Evolutionary conservation across 2,113 vertebrate genomes (phyloP), one percentile per base, ranked within the genome.

Genomic region (Odontophorus gujanensis): DNA sequence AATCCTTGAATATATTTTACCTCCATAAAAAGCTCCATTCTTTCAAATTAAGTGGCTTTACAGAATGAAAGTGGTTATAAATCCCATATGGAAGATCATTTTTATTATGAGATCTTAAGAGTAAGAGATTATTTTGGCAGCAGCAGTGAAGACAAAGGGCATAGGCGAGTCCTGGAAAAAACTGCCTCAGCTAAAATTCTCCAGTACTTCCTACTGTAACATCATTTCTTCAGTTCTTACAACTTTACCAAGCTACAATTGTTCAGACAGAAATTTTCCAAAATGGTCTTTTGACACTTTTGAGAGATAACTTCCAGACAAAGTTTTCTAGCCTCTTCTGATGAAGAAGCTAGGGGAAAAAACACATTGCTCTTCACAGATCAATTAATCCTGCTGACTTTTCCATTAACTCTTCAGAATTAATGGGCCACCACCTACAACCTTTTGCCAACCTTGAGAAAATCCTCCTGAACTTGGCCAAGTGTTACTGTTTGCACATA

Each of bases 191-290:
- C 53, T 86, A 76, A 82, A 55, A 53, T 58, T 91, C 78, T 63
- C 77, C 67, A 73, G 38, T 1, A 11, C 66, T 85, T 96, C 81
- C 75, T 67, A 45, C 40, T 42, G 18, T 36, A 80, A 77, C 36
- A 67, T 42, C 51, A 77, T 63, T 80, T 86, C 90, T 55, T 81
- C 48, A 86, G 68, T 36, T 87, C 79, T 81, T 84, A 34, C 3
- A 91, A 74, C n/a, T 90, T 89, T 16, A 87, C 42, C 75, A 87
- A 87, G 63, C 59, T 87, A 0, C 62, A 89, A 91, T 69, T 77
- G 20, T 42, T 92, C 81, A 77, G 72, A 74, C 55, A 80, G 86
- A 66, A 85, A 79, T 91, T 95, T 95, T 95, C 95, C 94, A 95
- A 1, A 0, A 51, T 91, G 91, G 75, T 76, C 9, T 89, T 58